Base-by-base conservation (phyloP, 2,113 vertebrate genomes). In the Cyphomyrus discorhynchus region DNA sequence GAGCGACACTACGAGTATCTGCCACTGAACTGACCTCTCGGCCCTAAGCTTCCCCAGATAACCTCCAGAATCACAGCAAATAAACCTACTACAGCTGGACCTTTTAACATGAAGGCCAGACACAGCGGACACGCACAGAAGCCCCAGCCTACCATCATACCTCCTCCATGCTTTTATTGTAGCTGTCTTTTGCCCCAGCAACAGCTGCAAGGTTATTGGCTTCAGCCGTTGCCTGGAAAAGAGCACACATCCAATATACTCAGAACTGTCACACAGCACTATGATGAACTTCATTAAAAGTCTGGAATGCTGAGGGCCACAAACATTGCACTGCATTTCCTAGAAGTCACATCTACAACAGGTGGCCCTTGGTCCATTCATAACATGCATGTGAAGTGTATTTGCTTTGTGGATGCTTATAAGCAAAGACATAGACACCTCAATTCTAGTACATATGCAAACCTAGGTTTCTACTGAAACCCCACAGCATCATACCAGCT, bases 171-270 rank as follows among this genome's bases (percentile, higher is more conserved):
- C 92, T 95, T 95, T 97, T 99, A 92, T 95, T 96, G 94, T 99
- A 99, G 90, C 95, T 86, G 93, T 99, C 98, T 94, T 98, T 98
- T 89, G 98, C 98, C 95, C 97, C 98, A 91, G 98, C 98, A 91
- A 99, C 98, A 91, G 98, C 98, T 56, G 98, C 98, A 95, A 99
- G 94, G 94, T 99, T 99, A 95, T 99, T 99, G 2, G 98, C 98
- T 95, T 99, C 98, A 35, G 98, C 98, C 46, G 98, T 99, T 86
- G 98, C 98, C 98, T 99, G 93, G 84, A 90, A 90, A 93, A 91
- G 35, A 84, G 3, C 17, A 84, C 42, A 46, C 42, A 45, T 35
- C 42, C 31, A 84, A 84, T 8, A 83, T n/a, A 46, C 45, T 47
- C 82, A 84, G 45, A 45, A 84, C 45, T 8, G 82, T 46, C 21